phyloP scores from a whole-genome alignment of 2,113 vertebrate species.

The Ptilonorhynchus violaceus region DNA sequence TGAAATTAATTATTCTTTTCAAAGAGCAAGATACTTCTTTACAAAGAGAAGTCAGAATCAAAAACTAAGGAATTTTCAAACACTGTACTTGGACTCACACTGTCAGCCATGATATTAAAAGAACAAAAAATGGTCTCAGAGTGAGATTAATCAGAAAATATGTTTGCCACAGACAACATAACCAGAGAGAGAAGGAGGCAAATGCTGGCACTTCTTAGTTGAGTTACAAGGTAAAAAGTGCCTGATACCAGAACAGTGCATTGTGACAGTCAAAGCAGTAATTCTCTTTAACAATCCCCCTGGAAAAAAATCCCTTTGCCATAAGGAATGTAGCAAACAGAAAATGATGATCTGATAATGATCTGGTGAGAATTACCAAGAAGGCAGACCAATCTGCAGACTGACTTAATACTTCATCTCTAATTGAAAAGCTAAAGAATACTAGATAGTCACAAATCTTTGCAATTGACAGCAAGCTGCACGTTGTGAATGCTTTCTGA shows the following conservation, averaged over 20 bases:
- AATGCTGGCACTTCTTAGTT: neutral
- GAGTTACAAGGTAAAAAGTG: neutral
- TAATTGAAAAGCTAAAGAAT: neutral
- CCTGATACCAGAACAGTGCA: neutral
- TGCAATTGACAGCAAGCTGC: neutral
- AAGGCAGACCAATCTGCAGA: neutral
- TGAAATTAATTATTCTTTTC: neutral
- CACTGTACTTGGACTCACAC: neutral
- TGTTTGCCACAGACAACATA: neutral
- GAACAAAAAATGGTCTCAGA: fast-evolving
- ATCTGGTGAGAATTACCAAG: neutral
- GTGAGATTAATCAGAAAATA: neutral
- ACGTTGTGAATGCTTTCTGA: neutral
- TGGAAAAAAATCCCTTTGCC: neutral
- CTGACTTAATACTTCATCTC: neutral
- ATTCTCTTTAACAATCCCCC: neutral
- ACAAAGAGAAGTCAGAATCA: neutral
- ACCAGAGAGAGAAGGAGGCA: neutral
- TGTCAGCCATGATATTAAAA: neutral
- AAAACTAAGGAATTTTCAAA: neutral
- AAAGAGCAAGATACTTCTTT: neutral
- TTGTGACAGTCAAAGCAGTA: neutral
- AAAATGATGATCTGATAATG: neutral
- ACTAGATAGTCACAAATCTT: neutral
- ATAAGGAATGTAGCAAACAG: neutral